phyloP scores from a whole-genome alignment of 2,888 invertebrate species.

The Cabera pusaria region DNA sequence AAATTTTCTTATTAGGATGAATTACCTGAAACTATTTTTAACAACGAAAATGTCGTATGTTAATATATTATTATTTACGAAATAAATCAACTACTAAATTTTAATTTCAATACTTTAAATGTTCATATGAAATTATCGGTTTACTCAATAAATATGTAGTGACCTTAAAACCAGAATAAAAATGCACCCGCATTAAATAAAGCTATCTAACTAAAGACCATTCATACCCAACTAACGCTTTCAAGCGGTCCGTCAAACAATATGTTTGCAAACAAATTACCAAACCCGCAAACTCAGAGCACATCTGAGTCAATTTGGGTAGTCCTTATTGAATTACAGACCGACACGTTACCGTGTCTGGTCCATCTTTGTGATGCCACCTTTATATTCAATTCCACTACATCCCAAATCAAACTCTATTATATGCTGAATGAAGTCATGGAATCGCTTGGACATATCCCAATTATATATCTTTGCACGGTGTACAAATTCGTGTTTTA shows the following conservation, averaged over 20 bases:
- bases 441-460: constrained; percentile 15
- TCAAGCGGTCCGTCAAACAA: constrained; percentile 54
- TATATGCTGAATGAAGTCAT: neutral
- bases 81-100: too few species aligned
- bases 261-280: constrained; percentile 77
- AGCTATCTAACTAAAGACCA: constrained; percentile 6
- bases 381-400: constrained; percentile 9
- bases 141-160: too few species aligned
- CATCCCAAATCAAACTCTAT: constrained; percentile 29
- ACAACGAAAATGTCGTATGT: too few species aligned
- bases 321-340: constrained; percentile 78
- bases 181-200: constrained; percentile 3
- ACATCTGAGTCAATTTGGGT: constrained; percentile 78
- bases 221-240: constrained; percentile 7
- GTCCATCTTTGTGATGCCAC: constrained; percentile 38
- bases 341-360: constrained; percentile 67
- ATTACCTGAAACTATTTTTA: too few species aligned
- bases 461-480: constrained; percentile 1
- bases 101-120: too few species aligned
- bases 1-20: too few species aligned
- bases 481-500: constrained; percentile 24
- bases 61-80: too few species aligned
- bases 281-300: constrained; percentile 64
- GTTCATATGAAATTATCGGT: too few species aligned
- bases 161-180: neutral